A percentile compares a stretch with the other conserved stretches of the same genome.
phyloP scores from a whole-genome alignment of 2,113 vertebrate genomes.

The Leucosticte australis region DNA sequence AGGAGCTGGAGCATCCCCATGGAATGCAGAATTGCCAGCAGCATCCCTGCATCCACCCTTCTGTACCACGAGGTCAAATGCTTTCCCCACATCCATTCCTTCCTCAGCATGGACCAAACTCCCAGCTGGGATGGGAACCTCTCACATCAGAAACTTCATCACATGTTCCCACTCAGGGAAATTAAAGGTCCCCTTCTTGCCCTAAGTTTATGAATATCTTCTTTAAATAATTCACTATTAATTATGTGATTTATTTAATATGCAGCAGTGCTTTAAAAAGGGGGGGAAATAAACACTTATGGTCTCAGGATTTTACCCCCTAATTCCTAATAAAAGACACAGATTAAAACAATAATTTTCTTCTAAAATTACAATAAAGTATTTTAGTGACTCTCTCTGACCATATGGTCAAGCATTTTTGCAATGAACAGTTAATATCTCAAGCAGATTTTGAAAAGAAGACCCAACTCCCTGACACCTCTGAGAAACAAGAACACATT shows the following conservation, averaged over 20 bases:
- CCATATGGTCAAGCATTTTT: rapidly evolving
- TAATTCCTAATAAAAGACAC: background rate
- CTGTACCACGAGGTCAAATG: rapidly evolving
- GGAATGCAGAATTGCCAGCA: background rate
- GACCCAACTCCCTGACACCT: too few species aligned
- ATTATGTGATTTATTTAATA: background rate
- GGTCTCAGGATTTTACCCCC: background rate
- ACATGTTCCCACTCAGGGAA: background rate
- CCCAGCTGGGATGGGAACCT: background rate
- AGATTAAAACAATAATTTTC: background rate
- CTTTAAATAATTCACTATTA: background rate
- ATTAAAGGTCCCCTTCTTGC: background rate
- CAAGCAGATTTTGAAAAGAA: background rate
- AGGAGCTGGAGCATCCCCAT: background rate
- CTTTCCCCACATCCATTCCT: rapidly evolving
- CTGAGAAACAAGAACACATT: background rate
- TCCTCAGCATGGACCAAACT: background rate
- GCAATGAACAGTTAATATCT: background rate
- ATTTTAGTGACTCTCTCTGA: background rate
- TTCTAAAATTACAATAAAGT: background rate
- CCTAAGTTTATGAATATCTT: background rate
- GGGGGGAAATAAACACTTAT: rapidly evolving
- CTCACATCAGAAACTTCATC: background rate
- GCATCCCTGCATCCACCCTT: background rate
- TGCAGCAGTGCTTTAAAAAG: background rate